A percentile compares a stretch with the other conserved stretches of the same genome.
phyloP scores from a whole-genome alignment of 2,888 invertebrate species.

The Muschampia plurimacula region DNA sequence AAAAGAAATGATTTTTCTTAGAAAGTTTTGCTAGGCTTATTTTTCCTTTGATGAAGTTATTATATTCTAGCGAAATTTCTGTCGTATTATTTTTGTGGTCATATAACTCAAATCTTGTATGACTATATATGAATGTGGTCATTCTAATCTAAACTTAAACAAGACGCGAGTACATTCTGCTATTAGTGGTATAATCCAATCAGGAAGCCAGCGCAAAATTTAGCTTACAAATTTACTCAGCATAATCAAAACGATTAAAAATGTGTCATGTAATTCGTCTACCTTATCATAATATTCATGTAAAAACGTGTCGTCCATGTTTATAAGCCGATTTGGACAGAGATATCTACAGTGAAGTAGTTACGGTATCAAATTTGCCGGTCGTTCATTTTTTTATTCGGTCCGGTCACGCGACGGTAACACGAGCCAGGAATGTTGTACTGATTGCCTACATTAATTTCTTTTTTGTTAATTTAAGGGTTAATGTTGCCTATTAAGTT shows the following conservation, averaged over 20 bases:
- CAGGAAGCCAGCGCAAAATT: background rate
- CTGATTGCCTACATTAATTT: constrained; percentile 56
- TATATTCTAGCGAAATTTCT: background rate
- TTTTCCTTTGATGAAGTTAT: background rate
- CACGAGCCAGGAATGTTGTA: constrained; percentile 73
- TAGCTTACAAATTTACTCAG: background rate
- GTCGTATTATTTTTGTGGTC: background rate
- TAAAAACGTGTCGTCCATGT: constrained; percentile 50
- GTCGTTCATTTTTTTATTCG: constrained; percentile 69
- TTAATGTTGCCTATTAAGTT: constrained; percentile 38
- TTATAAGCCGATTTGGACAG: constrained; percentile 77
- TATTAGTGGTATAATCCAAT: background rate
- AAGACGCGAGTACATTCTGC: background rate
- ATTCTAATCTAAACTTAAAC: background rate
- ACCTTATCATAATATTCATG: constrained; percentile 35
- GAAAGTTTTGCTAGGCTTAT: background rate
- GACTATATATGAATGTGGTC: background rate
- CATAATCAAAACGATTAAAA: constrained; percentile 11
- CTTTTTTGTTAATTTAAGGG: constrained; percentile 41
- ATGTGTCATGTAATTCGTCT: constrained; percentile 18
- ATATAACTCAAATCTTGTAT: background rate
- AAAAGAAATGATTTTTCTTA: background rate
- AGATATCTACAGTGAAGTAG: constrained; percentile 77
- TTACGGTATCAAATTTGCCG: constrained; percentile 77
- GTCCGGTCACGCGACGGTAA: constrained; percentile 72